Evolutionary conservation across 1,140 invertebrate species (phyloP).

Genomic region (Drosophila subpulchrella): DNA sequence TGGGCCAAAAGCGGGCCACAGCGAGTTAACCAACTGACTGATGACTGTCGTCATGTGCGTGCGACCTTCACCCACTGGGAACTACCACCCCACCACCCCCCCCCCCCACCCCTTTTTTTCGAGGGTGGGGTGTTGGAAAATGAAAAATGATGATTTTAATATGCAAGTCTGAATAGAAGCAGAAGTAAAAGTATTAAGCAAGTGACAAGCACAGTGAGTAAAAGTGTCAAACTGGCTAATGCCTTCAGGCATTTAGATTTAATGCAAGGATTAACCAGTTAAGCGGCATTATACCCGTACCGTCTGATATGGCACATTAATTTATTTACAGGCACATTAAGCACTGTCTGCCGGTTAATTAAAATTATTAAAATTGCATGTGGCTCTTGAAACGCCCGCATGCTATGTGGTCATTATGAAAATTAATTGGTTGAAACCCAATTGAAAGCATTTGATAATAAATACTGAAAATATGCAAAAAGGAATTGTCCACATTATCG

Average conservation of each 20-base stretch:
- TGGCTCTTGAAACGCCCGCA: slow-evolving; percentile 1
- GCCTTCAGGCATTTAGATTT: slow-evolving; percentile 35
- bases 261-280: slow-evolving; percentile 45
- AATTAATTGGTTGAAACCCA: slow-evolving; percentile 65
- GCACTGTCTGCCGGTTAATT: slow-evolving; percentile 57
- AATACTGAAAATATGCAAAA: slow-evolving; percentile 58
- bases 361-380: slow-evolving; percentile 70
- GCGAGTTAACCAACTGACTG: slow-evolving; percentile 77
- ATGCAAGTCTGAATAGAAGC: slow-evolving; percentile 28
- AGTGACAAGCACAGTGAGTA: slow-evolving; percentile 37
- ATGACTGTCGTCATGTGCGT: slow-evolving; percentile 75
- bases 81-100: neutral
- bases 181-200: slow-evolving; percentile 7
- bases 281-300: slow-evolving; percentile 13
- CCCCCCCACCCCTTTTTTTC: neutral
- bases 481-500: slow-evolving; percentile 21
- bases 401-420: slow-evolving; percentile 39
- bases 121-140: slow-evolving; percentile 5
- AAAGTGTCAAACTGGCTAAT: slow-evolving; percentile 50
- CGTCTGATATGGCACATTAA: slow-evolving; percentile 6
- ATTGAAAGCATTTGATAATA: slow-evolving; percentile 59
- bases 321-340: slow-evolving; percentile 40
- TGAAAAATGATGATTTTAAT: slow-evolving; percentile 78
- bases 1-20: slow-evolving; percentile 32
- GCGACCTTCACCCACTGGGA: slow-evolving; percentile 23